Evolutionary conservation across 2,888 invertebrate species (phyloP), one percentile per base, ranked within the genome.

Genomic region (Romanomermis culicivorax): DNA sequence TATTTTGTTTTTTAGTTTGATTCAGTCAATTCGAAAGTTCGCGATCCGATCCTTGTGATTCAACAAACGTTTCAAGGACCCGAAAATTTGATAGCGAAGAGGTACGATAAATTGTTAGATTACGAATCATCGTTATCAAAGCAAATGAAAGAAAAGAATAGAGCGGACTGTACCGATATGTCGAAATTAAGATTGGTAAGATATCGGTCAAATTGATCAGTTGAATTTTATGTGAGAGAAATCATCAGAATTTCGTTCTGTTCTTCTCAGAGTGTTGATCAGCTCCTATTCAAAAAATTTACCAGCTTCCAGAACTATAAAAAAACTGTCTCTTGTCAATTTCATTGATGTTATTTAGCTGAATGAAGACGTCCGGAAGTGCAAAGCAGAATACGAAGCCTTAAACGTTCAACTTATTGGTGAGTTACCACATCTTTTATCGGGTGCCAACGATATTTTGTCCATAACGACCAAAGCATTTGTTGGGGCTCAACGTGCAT

Each of bases 31-130:
- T 66, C 64, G 30, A 63, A 71, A 36, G 75, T 77, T 0, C 61
- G 69, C 4, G 59, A 58, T 2, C 77, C 77, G 1, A 61, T 77
- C 29, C 71, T 68, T 58, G 62, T 63, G 24, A 64, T 78, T 25
- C 62, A 72, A 2, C 67, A 65, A n/a, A 62, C 74, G 57, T 72
- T 76, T 61, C 70, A 72, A 57, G 77, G 76, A 1, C 78, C 78
- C 1, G 69, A 69, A 36, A 73, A 75, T 56, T 70, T 78, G 29
- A 77, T 78, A 57, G 71, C 71, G 47, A 78, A 78, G 62, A 66
- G 78, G 27, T 65, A 73, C 59, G 76, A 78, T 64, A 78, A 78
- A 66, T 66, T 77, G 29, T 66, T 78, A n/a, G 78, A 78, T 65
- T 78, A 75, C 61, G 75, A 77, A 58, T 68, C 69, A 23, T 71